Evolutionary conservation across 2,113 vertebrate genomes (phyloP).

Genomic region (Toxotes chatareus): DNA sequence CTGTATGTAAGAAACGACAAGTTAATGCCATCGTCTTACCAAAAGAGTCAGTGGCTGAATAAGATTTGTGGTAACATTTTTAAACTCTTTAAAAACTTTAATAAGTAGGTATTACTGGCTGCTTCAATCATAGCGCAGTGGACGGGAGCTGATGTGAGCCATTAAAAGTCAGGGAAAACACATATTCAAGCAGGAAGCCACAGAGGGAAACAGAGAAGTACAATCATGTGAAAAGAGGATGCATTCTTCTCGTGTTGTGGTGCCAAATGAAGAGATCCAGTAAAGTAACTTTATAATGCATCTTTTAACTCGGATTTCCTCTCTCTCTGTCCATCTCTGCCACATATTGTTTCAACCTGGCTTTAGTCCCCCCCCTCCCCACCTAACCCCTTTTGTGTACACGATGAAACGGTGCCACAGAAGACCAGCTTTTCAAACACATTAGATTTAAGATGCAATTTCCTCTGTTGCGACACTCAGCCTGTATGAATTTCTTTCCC

Average conservation of each 20-base stretch:
- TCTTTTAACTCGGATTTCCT: slow-evolving; percentile 14
- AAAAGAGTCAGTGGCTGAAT: slow-evolving; percentile 13
- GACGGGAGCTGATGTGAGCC: slow-evolving; percentile 33
- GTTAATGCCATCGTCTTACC: neutral
- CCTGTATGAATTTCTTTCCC: slow-evolving; percentile 12
- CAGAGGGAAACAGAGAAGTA: neutral
- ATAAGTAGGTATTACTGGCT: slow-evolving; percentile 18
- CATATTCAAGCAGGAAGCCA: slow-evolving; percentile 20
- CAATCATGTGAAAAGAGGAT: slow-evolving; percentile 7
- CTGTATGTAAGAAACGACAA: neutral
- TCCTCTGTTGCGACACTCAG: slow-evolving; percentile 39
- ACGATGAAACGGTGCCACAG: too few relatives aligned
- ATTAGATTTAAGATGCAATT: slow-evolving; percentile 31
- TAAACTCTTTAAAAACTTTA: slow-evolving; percentile 27
- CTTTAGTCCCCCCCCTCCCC: neutral
- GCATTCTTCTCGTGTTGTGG: neutral
- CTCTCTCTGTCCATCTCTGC: slow-evolving; percentile 5
- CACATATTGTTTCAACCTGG: neutral
- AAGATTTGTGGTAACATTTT: slow-evolving; percentile 2
- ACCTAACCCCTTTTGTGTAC: too few relatives aligned
- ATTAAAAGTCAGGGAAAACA: slow-evolving; percentile 28
- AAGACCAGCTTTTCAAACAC: slow-evolving; percentile 14
- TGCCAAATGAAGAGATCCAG: slow-evolving; percentile 6
- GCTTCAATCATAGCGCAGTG: slow-evolving; percentile 6
- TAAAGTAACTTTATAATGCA: slow-evolving; percentile 25